Evolutionary conservation across 2,888 invertebrate species (phyloP).

Genomic region (Leptinotarsa juncta): DNA sequence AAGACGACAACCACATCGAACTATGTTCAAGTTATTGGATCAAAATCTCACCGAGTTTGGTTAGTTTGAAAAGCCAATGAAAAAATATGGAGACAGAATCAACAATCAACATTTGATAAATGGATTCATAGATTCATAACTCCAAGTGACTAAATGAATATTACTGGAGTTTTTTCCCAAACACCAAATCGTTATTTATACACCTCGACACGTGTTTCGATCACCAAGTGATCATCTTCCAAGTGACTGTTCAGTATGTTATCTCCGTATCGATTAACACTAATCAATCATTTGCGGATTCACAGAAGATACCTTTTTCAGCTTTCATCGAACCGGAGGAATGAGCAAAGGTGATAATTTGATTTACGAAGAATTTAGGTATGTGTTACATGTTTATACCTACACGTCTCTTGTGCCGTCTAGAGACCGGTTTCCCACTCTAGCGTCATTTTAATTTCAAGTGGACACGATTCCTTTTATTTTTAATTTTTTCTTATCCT

Average conservation of each 20-base stretch:
- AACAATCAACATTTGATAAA: too few species aligned
- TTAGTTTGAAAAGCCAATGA: too few species aligned
- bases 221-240: too few species aligned
- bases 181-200: too few species aligned
- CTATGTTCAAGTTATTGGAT: too few species aligned
- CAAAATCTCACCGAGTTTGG: too few species aligned
- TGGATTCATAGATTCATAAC: too few species aligned
- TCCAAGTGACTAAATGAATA: too few species aligned
- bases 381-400: constrained; percentile 47
- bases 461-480: background rate
- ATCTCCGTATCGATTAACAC: background rate
- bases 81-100: too few species aligned
- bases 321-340: background rate
- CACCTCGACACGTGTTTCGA: too few species aligned
- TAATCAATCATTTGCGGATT: background rate
- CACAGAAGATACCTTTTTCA: background rate
- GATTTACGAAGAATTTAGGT: constrained; percentile 44
- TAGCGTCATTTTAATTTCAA: constrained; percentile 20
- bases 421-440: constrained; percentile 44
- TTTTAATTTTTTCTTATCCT: background rate
- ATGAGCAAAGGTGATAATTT: constrained; percentile 8
- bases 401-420: constrained; percentile 3
- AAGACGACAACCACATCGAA: too few species aligned
- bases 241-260: constrained; percentile 1
- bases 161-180: too few species aligned